Conservation (phyloP, 1,140 invertebrate genomes). For the Pseudachorutes palmiensis region DNA sequence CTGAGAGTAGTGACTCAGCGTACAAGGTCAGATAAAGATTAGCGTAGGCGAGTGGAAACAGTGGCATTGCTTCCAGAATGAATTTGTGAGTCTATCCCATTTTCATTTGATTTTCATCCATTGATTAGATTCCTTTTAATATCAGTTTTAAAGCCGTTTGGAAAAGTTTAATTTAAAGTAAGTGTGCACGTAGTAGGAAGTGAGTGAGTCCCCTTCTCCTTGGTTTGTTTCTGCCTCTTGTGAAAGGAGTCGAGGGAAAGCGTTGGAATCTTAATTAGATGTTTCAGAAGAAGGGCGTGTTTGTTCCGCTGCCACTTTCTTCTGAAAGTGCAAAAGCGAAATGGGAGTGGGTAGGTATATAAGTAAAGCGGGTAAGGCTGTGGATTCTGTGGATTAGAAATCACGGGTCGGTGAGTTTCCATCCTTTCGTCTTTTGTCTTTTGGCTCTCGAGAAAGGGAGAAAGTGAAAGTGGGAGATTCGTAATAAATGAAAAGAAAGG, state of each 20-base stretch:
- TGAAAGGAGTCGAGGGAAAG: neutral
- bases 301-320: neutral
- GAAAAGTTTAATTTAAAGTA: neutral
- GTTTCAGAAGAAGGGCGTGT: neutral
- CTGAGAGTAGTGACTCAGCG: too few species aligned
- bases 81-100: too few species aligned
- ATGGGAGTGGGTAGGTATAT: too few species aligned
- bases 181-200: neutral
- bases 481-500: neutral
- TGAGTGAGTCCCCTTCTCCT: too few species aligned
- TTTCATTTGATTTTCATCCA: too few species aligned
- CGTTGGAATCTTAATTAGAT: neutral
- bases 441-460: neutral
- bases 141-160: neutral
- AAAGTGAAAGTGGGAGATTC: neutral
- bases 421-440: slow-evolving; percentile 8
- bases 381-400: neutral
- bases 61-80: too few species aligned
- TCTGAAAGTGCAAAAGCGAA: too few species aligned
- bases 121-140: too few species aligned
- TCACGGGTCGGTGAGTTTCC: neutral
- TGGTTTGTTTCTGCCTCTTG: neutral
- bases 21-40: too few species aligned
- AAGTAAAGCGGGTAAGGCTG: too few species aligned
- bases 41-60: too few species aligned